Evolutionary conservation across 2,113 vertebrate genomes (phyloP), one percentile per base, ranked within the genome.

Genomic region (Junco hyemalis): DNA sequence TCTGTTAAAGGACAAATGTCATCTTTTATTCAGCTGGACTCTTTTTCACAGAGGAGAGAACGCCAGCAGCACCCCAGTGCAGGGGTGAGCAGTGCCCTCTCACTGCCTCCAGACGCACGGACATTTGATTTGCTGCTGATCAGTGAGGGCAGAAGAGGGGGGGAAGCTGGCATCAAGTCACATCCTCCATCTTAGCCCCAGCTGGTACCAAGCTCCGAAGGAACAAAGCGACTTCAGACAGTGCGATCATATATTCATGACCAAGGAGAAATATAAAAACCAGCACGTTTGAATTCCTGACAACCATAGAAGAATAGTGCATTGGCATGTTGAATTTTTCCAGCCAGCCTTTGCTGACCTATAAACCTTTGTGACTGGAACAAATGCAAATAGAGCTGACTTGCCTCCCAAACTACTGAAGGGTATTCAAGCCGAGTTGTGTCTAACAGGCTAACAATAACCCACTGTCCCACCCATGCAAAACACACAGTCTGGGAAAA

Each of bases 301-400:
- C 97, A 97, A 95, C 96, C 96, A 94, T 86, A 96, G 93, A 97
- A 97, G 96, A 97, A 97, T 96, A 92, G 95, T 96, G 94, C 92
- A 91, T 96, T 96, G 97, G 96, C 95, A 97, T 95, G 96, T 95
- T 90, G 96, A 94, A 96, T 96, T 96, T 96, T 98, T 98, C 97
- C 97, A 99, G 98, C 97, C 98, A 98, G 98, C 97, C 98, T 98
- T 98, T 98, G 98, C 98, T 99, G 98, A 99, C 99, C 99, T 99
- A 98, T 98, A 99, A 98, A 98, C 98, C 98, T 98, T 98, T 98
- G 98, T 98, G 99, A 99, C 98, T 99, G 98, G 98, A 99, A 98
- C 98, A 99, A 99, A 99, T 99, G 99, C 98, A 99, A 99, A 99
- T 99, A 98, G 98, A 98, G 97, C 98, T 98, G 98, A 99, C 98